Evolutionary conservation across 2,797 vertebrate species (phyloP).

Genomic region (Alcedo atthis): DNA sequence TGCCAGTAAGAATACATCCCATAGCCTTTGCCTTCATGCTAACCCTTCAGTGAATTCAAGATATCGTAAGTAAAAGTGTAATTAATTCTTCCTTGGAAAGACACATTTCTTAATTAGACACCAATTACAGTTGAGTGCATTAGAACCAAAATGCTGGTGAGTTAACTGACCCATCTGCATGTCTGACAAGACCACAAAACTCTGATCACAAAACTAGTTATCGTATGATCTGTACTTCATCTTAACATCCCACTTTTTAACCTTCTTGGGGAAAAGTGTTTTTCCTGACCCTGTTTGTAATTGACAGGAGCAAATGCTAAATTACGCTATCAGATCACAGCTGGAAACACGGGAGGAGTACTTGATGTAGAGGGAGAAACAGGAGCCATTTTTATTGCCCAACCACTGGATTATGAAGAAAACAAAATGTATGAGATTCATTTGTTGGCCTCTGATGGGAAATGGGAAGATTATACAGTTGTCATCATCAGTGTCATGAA

Average conservation of each 20-base stretch:
- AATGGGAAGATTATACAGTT: conserved; percentile 89
- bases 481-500: conserved; percentile 85
- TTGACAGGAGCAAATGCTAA: conserved; percentile 88
- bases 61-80: neutral
- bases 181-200: neutral
- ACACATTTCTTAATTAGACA: neutral
- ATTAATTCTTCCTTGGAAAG: neutral
- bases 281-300: conserved; percentile 14
- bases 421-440: conserved; percentile 87
- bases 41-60: neutral
- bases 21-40: neutral
- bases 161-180: neutral
- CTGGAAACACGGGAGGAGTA: conserved; percentile 86
- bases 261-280: neutral
- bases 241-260: neutral
- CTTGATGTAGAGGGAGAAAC: conserved; percentile 90
- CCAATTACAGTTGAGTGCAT: neutral
- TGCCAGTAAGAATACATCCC: neutral
- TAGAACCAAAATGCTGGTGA: neutral
- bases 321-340: conserved; percentile 90
- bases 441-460: conserved; percentile 89
- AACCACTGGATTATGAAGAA: conserved; percentile 89
- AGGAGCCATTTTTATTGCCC: conserved; percentile 87
- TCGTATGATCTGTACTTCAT: neutral
- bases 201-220: neutral